Base-by-base conservation (phyloP, 2,113 vertebrate genomes). In the Platysternon megacephalum region DNA sequence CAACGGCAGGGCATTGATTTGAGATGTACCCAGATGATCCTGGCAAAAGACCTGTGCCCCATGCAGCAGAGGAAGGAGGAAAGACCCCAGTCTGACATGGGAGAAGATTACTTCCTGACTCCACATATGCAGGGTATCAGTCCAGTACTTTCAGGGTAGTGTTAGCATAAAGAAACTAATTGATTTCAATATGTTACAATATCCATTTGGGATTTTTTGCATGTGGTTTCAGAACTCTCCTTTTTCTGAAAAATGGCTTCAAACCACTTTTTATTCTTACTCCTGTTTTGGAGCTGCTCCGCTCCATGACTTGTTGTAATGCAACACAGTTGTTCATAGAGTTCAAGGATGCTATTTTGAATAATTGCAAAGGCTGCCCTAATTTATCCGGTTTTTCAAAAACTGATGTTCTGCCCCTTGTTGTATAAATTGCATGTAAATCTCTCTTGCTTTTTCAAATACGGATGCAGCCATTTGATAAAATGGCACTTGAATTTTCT, bases 391-490 rank as follows among this genome's bases (percentile, higher is more conserved):
- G 42, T 55, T 84, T 86, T 65, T 58, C 82, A 26, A 1, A 17
- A 89, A 68, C 35, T 21, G 5, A 46, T 89, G 82, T 2, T 88
- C 83, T 83, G 85, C 6, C 76, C 24, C 10, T 55, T 13, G 68
- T 52, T 48, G 16, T 94, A 68, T 89, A 92, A 87, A 89, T 79
- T 2, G 72, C 22, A 44, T 42, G 11, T 46, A 2, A 16, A 32
- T 4, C 39, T 78, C 84, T 95, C 94, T 87, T 49, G 2, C 82
- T 42, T 79, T 89, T 93, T 52, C 80, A 91, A 28, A 12, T 87
- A 85, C 42, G 42, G 68, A 58, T 93, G 39, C 51, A 91, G 42
- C 79, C 93, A 42, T 82, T 90, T 94, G 80, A 84, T 82, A 84
- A 88, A 65, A 85, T 51, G 78, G 16, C 94, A 81, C 21, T 35